Evolutionary conservation across 2,113 vertebrate genomes (phyloP).

Genomic region (Nothobranchius kuhntae): DNA sequence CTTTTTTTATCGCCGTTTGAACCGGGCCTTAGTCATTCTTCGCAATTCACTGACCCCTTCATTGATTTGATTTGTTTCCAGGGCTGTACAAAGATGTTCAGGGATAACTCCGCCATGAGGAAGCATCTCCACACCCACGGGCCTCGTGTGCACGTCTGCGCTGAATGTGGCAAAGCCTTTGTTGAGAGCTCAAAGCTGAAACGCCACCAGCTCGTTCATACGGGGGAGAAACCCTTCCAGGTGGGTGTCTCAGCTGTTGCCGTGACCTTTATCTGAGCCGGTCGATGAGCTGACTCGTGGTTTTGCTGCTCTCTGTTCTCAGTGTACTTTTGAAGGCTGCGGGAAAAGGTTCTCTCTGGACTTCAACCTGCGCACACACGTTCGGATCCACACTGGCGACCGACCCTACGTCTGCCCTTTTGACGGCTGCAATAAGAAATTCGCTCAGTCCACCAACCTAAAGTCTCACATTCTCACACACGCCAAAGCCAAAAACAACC

Average conservation of each 20-base stretch:
- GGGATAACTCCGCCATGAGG: constrained; percentile 99
- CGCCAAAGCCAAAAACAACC: constrained; percentile 99
- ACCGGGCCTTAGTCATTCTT: too few species aligned
- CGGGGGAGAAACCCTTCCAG: constrained; percentile 98
- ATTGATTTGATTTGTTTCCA: constrained; percentile 46
- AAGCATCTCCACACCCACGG: constrained; percentile 99
- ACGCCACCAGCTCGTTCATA: constrained; percentile 97
- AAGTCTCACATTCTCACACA: constrained; percentile 99
- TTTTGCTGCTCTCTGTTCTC: constrained; percentile 1
- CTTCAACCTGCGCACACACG: constrained; percentile 99
- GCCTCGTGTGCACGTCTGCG: constrained; percentile 95
- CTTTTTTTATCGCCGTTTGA: background rate
- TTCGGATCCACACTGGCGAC: constrained; percentile 98
- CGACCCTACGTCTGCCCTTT: constrained; percentile 98
- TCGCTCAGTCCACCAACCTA: constrained; percentile 98
- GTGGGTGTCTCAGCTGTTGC: constrained; percentile 64
- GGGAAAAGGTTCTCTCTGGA: constrained; percentile 99
- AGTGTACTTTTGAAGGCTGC: constrained; percentile 99
- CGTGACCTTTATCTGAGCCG: too few species aligned
- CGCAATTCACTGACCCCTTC: too few species aligned
- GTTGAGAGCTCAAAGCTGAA: constrained; percentile 99
- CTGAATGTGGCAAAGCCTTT: constrained; percentile 97
- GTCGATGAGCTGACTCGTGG: too few species aligned
- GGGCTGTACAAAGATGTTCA: constrained; percentile 99
- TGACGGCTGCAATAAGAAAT: constrained; percentile 99